Evolutionary conservation across 2,888 invertebrate species (phyloP), one percentile per base, ranked within the genome.

Genomic region (Ichneumoninae sp.): DNA sequence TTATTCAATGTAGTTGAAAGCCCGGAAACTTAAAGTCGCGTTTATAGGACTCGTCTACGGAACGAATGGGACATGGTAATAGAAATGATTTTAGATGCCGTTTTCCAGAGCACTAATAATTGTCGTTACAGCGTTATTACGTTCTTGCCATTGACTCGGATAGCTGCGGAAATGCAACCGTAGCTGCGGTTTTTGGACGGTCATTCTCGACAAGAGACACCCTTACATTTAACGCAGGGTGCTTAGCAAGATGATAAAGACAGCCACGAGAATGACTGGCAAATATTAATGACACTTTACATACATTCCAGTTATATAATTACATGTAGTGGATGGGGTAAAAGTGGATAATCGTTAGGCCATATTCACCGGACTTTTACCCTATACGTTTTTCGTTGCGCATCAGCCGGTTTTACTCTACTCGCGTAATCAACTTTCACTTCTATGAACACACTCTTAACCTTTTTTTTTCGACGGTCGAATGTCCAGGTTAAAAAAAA

Each of bases 111-210:
- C 54, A 54, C 26, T 44, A 1, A 40, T 54, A 76, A 19, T 76
- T 76, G 66, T 76, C 52, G 54, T 26, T 52, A 30, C 22, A 44
- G 65, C 40, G 36, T 57, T 69, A 69, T 57, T 69, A 26, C n/a
- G 44, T 47, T 47, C 22, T 7, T 30, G 33, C 44, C 57, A 40
- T 52, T 44, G 57, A 69, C 77, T 19, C 68, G 40, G 19, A 57
- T 44, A 57, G 40, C 13, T 60, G 22, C 30, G 30, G 44, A 54
- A 13, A 44, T 47, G 57, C 57, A 33, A 52, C 52, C 36, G 4
- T 40, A 65, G 44, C 57, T 57, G 68, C 44, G 76, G 76, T 68
- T 77, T 54, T 44, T 47, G 57, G 44, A 60, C 26, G 19, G 44
- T 47, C 68, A 44, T 54, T 57, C 40, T 71, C 65, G 6, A 54